Conservation (phyloP, 2,113 vertebrate species). For the Chloroceryle aenea region DNA sequence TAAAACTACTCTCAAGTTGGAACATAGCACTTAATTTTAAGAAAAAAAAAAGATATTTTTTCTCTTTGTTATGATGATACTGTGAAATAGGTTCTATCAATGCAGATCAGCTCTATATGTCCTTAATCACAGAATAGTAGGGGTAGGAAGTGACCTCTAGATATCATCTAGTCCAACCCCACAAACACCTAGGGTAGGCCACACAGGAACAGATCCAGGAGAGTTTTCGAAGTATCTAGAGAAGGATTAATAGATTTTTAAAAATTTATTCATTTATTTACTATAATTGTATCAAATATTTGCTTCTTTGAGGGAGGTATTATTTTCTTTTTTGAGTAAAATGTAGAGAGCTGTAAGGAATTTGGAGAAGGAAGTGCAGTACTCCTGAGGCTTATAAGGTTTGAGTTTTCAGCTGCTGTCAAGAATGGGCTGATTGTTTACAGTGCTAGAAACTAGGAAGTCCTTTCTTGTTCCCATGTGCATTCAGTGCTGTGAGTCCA, state of each 20-base stretch:
- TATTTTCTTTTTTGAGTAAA: background rate
- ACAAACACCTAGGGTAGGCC: too few species aligned
- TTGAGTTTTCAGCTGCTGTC: background rate
- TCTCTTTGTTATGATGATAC: background rate
- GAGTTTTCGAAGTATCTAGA: too few species aligned
- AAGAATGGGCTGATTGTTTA: background rate
- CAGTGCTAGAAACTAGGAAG: background rate
- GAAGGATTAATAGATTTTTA: too few species aligned
- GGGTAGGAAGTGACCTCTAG: too few species aligned
- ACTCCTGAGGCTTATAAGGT: background rate
- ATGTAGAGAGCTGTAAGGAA: background rate
- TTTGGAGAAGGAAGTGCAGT: background rate
- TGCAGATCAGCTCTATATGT: background rate
- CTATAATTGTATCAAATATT: background rate
- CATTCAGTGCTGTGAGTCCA: background rate
- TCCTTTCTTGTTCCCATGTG: background rate
- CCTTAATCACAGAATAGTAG: background rate
- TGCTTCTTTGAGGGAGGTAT: background rate
- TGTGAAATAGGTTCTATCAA: background rate
- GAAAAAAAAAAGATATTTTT: background rate
- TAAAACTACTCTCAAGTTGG: slow-evolving; percentile 8
- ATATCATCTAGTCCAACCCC: too few species aligned
- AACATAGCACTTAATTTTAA: background rate
- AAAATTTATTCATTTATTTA: too few species aligned
- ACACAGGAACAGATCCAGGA: too few species aligned